Percentiles rank a stretch among this genome's conserved stretches.
Conservation (phyloP, 2,888 invertebrate genomes). For the Erebia epiphron region DNA sequence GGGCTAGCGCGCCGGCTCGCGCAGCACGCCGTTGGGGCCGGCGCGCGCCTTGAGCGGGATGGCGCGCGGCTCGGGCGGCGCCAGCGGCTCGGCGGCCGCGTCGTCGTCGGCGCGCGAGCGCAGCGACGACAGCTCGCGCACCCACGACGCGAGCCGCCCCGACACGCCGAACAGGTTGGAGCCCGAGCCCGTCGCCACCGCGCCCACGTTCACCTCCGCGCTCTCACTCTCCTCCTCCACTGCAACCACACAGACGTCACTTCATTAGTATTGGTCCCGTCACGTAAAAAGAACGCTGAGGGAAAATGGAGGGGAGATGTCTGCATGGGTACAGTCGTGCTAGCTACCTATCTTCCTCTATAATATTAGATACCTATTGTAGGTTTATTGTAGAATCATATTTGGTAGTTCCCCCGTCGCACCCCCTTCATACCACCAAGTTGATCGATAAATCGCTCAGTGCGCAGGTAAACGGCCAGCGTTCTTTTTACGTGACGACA, state of each 20-base stretch:
- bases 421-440: too few species aligned
- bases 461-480: too few species aligned
- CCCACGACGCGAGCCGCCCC: conserved; percentile 77
- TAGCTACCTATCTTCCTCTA: too few species aligned
- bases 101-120: conserved; percentile 67
- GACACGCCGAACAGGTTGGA: conserved; percentile 80
- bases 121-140: conserved; percentile 76
- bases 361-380: too few species aligned
- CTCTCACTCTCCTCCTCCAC: conserved; percentile 69
- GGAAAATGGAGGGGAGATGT: too few species aligned
- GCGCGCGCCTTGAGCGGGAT: conserved; percentile 39
- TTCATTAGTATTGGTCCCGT: too few species aligned
- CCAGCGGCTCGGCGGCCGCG: conserved; percentile 66
- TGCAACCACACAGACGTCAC: conserved; percentile 40
- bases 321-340: too few species aligned
- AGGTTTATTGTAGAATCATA: too few species aligned
- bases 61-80: conserved; percentile 45
- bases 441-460: too few species aligned
- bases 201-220: conserved; percentile 75
- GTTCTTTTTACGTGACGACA: too few species aligned
- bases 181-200: conserved; percentile 74
- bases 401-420: too few species aligned
- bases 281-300: too few species aligned
- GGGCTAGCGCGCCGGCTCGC: conserved; percentile 39
- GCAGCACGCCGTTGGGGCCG: conserved; percentile 61